These are phyloP conservation scores for Pachyuromys duprasi DNA, from an alignment of 2,797 vertebrate genomes.

Conservation along the genomic window DNA sequence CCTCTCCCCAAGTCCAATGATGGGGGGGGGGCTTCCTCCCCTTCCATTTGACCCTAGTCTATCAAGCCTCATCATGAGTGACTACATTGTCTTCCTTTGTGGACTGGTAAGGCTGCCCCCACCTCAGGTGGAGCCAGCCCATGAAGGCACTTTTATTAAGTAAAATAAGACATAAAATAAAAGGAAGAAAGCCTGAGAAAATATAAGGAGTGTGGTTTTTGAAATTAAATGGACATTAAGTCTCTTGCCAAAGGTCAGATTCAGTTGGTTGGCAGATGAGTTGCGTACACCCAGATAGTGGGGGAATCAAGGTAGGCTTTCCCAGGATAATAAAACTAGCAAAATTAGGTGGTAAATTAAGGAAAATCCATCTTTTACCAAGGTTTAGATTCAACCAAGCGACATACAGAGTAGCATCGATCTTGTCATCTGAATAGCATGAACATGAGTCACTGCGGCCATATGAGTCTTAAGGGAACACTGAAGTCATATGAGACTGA, in stretches of 20 bases:
- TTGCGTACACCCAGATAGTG: background rate
- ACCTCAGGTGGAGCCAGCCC: too few relatives aligned
- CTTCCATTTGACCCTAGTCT: too few relatives aligned
- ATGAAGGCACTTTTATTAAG: background rate
- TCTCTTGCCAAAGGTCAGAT: background rate
- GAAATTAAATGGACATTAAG: conserved; percentile 36
- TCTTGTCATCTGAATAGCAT: background rate
- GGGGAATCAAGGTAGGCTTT: background rate
- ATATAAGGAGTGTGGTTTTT: conserved; percentile 10
- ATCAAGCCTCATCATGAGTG: too few relatives aligned
- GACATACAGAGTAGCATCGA: background rate
- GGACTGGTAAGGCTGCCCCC: too few relatives aligned
- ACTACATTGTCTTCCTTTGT: too few relatives aligned
- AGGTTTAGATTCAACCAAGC: background rate
- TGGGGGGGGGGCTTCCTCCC: too few relatives aligned
- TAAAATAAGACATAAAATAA: background rate
- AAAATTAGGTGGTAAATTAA: background rate
- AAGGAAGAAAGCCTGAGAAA: background rate
- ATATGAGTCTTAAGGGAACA: background rate
- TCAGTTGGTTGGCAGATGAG: background rate
- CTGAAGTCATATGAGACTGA: background rate
- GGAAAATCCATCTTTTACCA: background rate
- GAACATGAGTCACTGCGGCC: background rate
- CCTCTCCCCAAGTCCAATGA: too few relatives aligned
- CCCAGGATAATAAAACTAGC: background rate